A percentile compares a stretch with the other conserved stretches of the same genome.
phyloP scores from a whole-genome alignment of 1,140 invertebrate genomes.

The Dendrolimus punctatus region DNA sequence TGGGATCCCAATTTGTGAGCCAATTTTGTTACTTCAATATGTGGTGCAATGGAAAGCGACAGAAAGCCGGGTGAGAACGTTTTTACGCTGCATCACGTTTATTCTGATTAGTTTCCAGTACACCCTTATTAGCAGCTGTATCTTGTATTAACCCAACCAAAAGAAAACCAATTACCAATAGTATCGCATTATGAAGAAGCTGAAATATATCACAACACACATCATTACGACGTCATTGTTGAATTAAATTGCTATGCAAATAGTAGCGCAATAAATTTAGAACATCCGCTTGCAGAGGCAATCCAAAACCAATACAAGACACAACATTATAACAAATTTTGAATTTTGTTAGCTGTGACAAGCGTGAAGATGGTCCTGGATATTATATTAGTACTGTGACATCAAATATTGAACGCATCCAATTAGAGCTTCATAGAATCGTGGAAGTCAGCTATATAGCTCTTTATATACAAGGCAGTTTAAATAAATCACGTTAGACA shows the following conservation, averaged over 20 bases:
- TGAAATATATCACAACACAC: constrained; percentile 67
- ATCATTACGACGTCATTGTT: constrained; percentile 34
- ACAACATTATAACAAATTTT: constrained; percentile 68
- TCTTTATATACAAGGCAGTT: no score
- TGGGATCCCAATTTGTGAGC: constrained; percentile 68
- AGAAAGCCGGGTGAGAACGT: constrained; percentile 53
- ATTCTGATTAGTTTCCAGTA: constrained; percentile 67
- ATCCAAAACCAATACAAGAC: constrained; percentile 73
- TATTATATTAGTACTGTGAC: constrained; percentile 36
- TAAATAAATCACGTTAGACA: no score
- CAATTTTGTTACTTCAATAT: constrained; percentile 65
- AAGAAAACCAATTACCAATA: constrained; percentile 69
- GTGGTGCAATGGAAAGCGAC: constrained; percentile 70
- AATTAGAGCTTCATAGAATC: no score
- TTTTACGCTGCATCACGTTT: constrained; percentile 36
- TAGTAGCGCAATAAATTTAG: constrained; percentile 23
- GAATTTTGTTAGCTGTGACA: constrained; percentile 70
- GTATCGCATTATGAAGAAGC: constrained; percentile 67
- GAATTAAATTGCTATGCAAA: constrained; percentile 7
- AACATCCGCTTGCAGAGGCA: constrained; percentile 26
- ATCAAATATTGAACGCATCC: constrained; percentile 1
- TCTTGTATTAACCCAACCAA: constrained; percentile 74
- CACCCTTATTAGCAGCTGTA: constrained; percentile 69
- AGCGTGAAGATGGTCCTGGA: constrained; percentile 63
- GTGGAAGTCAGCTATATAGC: no score